phyloP scores from a whole-genome alignment of 1,140 invertebrate species.

The Oncopodura yosiiana region DNA sequence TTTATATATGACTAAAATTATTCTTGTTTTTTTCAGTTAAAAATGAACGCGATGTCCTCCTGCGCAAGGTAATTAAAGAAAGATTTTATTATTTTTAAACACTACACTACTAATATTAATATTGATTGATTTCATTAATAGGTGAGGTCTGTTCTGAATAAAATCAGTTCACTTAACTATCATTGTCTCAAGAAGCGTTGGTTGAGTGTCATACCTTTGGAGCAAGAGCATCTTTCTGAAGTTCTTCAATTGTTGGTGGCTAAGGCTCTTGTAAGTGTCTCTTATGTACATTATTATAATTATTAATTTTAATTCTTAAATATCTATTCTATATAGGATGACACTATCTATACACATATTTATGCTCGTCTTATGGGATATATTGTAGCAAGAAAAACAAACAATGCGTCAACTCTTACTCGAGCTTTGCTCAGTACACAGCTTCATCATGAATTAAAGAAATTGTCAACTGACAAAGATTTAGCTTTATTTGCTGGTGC shows the following conservation, averaged over 20 bases:
- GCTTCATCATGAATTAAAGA: constrained; percentile 21
- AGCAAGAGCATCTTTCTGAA: constrained; percentile 7
- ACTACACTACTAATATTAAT: neutral
- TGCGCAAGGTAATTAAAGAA: constrained; percentile 26
- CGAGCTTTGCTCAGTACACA: constrained; percentile 16
- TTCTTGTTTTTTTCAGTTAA: constrained; percentile 29
- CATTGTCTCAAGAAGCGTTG: constrained; percentile 20
- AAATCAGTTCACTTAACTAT: constrained; percentile 27
- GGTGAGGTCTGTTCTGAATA: constrained; percentile 33
- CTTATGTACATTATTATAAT: too few species aligned
- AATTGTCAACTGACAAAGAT: constrained; percentile 26
- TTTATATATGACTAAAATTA: too few species aligned
- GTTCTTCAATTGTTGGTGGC: constrained; percentile 22
- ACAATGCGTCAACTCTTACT: neutral
- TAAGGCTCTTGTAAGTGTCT: too few species aligned
- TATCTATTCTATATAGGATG: too few species aligned
- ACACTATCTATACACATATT: constrained; percentile 26
- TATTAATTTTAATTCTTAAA: too few species aligned
- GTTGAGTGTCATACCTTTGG: constrained; percentile 19
- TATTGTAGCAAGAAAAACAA: neutral
- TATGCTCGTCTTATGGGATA: constrained; percentile 27
- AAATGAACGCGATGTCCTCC: constrained; percentile 22
- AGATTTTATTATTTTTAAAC: neutral
- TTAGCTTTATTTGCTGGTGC: constrained; percentile 15
- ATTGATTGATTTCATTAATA: constrained; percentile 8